Evolutionary conservation across 1,140 invertebrate genomes (phyloP).

Genomic region (Drosophila busckii): DNA sequence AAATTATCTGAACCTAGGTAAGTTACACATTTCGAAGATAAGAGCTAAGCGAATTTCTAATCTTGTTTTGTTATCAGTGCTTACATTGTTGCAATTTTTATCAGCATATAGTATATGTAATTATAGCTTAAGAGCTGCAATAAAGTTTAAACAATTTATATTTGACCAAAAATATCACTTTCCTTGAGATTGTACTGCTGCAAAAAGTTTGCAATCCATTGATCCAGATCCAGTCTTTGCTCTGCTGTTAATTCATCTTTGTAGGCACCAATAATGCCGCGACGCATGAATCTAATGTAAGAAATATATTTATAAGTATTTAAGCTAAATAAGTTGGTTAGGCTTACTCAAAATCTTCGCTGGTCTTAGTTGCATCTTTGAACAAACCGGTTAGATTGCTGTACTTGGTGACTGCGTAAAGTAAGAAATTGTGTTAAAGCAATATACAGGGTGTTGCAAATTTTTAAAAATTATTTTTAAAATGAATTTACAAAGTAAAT

Average conservation of each 20-base stretch:
- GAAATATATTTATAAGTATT: background rate
- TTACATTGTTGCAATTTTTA: no score
- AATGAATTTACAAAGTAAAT: slow-evolving; percentile 21
- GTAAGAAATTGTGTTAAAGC: background rate
- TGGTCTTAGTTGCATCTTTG: background rate
- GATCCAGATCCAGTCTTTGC: slow-evolving; percentile 5
- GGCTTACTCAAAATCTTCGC: slow-evolving; percentile 12
- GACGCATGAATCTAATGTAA: slow-evolving; percentile 32
- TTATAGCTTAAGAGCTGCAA: no score
- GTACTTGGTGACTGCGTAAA: slow-evolving; percentile 3
- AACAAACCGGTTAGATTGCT: slow-evolving; percentile 4
- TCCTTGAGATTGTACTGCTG: no score
- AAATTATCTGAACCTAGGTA: no score
- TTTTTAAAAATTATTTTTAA: slow-evolving; percentile 19
- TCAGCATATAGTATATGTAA: no score
- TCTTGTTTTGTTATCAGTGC: no score
- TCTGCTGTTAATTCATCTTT: slow-evolving; percentile 14
- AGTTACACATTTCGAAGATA: no score
- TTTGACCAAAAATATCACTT: no score
- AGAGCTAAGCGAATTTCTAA: no score
- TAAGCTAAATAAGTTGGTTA: background rate
- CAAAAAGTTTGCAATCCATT: slow-evolving; percentile 5
- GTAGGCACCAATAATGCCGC: slow-evolving; percentile 16
- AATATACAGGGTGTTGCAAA: background rate
- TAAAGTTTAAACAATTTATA: no score